Conservation (phyloP, 2,888 invertebrate genomes). For the Sminthurinus aureus region DNA sequence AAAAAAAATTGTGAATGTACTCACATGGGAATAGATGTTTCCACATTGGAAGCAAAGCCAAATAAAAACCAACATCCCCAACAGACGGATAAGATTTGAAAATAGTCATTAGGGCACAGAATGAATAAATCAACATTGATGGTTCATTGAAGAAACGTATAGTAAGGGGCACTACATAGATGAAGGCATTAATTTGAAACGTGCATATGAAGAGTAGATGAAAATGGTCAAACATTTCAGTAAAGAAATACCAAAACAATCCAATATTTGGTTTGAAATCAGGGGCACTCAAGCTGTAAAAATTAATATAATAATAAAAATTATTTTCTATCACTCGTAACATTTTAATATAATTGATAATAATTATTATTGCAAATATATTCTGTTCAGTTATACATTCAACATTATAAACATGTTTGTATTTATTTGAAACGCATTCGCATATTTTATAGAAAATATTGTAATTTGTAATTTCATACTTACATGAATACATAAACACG, state of each 20-base stretch:
- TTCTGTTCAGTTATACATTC: too few relatives aligned
- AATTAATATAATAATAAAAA: not conserved
- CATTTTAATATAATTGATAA: too few relatives aligned
- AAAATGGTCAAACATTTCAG: constrained; percentile 99
- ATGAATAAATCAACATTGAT: constrained; percentile 78
- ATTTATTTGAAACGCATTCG: too few relatives aligned
- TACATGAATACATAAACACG: constrained; percentile 85
- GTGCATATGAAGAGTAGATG: constrained; percentile 92
- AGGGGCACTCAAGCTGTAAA: constrained; percentile 80
- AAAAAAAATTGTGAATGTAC: too few relatives aligned
- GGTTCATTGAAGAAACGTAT: constrained; percentile 81
- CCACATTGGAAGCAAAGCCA: constrained; percentile 91
- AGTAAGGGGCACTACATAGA: constrained; percentile 89
- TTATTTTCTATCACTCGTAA: not conserved
- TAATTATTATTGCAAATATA: too few relatives aligned
- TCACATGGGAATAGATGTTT: constrained; percentile 86
- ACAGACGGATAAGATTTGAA: constrained; percentile 97
- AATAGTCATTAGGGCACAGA: constrained; percentile 83
- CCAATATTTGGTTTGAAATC: constrained; percentile 97
- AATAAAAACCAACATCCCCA: constrained; percentile 92
- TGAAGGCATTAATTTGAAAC: constrained; percentile 94
- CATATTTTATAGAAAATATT: too few relatives aligned
- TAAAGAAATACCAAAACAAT: constrained; percentile 99
- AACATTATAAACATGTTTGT: too few relatives aligned
- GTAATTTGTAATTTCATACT: too few relatives aligned